Evolutionary conservation across 2,113 vertebrate genomes (phyloP).

Genomic region (Tachysurus vachellii): DNA sequence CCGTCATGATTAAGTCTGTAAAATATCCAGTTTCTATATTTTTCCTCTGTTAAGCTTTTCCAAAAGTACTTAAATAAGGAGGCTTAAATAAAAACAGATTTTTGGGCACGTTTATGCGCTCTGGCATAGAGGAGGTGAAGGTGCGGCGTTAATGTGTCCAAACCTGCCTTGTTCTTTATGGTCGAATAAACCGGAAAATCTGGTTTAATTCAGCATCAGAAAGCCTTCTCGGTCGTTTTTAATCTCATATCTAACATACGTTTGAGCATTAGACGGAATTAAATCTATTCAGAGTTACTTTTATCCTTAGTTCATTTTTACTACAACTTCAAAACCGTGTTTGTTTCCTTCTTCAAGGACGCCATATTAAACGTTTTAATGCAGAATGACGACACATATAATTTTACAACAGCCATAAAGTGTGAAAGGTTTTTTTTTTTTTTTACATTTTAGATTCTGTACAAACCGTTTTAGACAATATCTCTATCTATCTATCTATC

Average conservation of each 20-base stretch:
- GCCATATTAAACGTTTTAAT: neutral
- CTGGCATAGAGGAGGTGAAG: neutral
- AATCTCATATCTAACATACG: neutral
- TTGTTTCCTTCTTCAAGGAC: no score
- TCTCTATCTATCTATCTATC: no score
- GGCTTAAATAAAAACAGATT: no score
- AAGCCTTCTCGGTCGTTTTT: neutral
- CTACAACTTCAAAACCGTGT: neutral
- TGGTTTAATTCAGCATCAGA: neutral
- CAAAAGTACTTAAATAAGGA: no score
- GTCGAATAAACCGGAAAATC: neutral
- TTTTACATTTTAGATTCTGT: neutral
- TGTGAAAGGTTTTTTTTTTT: neutral
- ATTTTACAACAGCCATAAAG: no score
- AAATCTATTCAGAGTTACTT: neutral
- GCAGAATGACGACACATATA: neutral
- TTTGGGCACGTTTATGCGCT: no score
- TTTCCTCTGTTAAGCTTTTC: neutral
- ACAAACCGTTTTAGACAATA: neutral
- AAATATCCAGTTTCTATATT: neutral
- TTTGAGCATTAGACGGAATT: neutral
- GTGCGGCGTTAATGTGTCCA: neutral
- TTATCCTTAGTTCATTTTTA: neutral
- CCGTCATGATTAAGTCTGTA: no score
- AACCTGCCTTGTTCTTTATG: neutral